Evolutionary conservation across 2,113 vertebrate genomes (phyloP), one percentile per base, ranked within the genome.

Genomic region (Corapipo altera): DNA sequence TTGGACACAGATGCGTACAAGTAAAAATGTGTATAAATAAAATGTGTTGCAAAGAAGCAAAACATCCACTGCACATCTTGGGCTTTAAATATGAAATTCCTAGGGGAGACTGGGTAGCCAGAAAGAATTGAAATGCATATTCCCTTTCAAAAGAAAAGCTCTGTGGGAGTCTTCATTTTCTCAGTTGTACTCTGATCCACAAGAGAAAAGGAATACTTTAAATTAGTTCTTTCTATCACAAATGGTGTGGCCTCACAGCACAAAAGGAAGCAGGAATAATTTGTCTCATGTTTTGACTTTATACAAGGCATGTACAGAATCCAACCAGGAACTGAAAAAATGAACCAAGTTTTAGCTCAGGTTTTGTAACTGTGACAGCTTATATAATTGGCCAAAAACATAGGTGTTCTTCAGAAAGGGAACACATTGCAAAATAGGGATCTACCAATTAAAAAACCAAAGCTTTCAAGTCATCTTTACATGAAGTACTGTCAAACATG

Each of bases 181-280:
- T 88, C 93, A 81, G 69, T 24, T 91, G 72, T 75, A 74, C 88
- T 90, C 71, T 88, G 93, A 96, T 94, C 72, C 88, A 85, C 69
- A 86, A 94, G 44, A 95, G 70, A 88, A 90, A 67, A 84, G 41
- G n/a, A 94, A 84, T 71, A 92, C 76, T 91, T 85, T 79, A 90
- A 75, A 93, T 84, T 79, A 91, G 80, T 72, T 94, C 85, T 70
- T 93, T 91, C 82, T 46, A 58, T 54, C 61, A 93, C 76, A 94
- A 95, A 81, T 46, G 44, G 62, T 75, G 83, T 20, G 41, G 69
- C 69, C 93, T 84, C 92, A 84, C 48, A 35, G 69, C 30, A 94
- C 76, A 93, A 97, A 94, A 93, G 83, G 52, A 90, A 86, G 66
- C 28, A 78, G 70, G 69, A 96, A 94, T 91, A 81, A 95, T 95